Conservation (phyloP, 2,113 vertebrate species). For the Ctenomys sociabilis region DNA sequence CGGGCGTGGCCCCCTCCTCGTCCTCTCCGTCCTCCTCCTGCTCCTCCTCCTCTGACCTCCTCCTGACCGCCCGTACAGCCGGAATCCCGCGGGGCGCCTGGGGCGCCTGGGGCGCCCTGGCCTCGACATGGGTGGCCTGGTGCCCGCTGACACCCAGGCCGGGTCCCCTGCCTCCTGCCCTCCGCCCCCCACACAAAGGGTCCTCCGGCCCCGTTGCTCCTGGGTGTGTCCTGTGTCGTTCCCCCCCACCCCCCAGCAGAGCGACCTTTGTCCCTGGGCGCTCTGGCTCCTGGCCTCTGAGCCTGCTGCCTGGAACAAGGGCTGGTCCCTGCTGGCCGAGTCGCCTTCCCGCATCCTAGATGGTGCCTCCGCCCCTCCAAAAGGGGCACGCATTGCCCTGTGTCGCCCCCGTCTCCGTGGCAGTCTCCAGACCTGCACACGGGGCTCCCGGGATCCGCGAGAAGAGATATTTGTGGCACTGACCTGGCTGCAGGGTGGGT, state of each 20-base stretch:
- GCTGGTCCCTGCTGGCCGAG: not conserved
- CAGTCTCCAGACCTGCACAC: not conserved
- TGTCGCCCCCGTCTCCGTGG: not conserved
- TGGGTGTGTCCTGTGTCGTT: not conserved
- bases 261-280: slow-evolving; percentile 22
- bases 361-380: not conserved
- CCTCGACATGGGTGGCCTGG: not conserved
- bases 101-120: not conserved
- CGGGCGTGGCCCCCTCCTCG: slow-evolving; percentile 39
- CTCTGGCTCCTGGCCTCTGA: slow-evolving; percentile 35
- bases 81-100: not conserved
- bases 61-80: slow-evolving; percentile 2
- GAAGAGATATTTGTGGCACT: not conserved
- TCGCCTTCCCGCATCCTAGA: not conserved
- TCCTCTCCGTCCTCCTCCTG: not conserved
- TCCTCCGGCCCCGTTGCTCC: not conserved
- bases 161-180: not conserved
- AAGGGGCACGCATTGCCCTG: not conserved
- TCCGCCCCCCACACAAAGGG: not conserved
- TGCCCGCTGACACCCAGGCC: not conserved
- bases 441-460: not conserved
- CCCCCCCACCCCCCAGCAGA: not conserved
- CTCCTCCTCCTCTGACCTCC: slow-evolving; percentile 39
- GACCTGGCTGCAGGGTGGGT: not conserved
- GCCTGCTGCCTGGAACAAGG: not conserved